phyloP scores from a whole-genome alignment of 2,113 vertebrate species.

The Hydropotes inermis region DNA sequence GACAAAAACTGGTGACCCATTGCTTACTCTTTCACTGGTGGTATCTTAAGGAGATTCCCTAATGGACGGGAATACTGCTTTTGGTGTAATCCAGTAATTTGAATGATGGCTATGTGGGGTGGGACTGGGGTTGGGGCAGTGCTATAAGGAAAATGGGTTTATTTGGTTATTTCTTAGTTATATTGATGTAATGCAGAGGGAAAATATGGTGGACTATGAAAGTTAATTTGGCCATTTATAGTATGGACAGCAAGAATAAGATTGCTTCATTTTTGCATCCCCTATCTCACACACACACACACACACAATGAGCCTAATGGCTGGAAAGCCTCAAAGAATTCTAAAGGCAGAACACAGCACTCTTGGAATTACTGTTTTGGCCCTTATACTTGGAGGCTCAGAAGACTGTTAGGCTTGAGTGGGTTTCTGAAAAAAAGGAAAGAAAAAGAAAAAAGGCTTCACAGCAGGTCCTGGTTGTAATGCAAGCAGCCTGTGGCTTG shows the following conservation, averaged over 20 bases:
- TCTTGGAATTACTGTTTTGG: background rate
- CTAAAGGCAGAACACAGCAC: background rate
- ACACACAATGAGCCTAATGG: background rate
- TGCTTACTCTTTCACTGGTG: background rate
- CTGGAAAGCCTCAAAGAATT: background rate
- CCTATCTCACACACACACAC: background rate
- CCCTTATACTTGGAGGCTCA: background rate
- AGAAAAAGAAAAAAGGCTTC: background rate
- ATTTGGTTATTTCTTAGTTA: background rate
- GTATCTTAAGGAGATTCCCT: background rate
- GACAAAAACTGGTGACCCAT: background rate
- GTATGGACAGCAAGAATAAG: background rate
- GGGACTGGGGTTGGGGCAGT: background rate
- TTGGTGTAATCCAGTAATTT: background rate
- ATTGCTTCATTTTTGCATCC: background rate
- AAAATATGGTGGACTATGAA: background rate
- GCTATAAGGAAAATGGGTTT: background rate
- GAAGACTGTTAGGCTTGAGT: background rate
- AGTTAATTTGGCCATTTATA: background rate
- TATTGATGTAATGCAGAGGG: background rate
- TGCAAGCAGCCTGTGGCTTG: background rate
- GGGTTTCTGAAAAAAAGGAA: background rate
- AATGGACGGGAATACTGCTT: background rate
- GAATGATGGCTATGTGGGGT: background rate
- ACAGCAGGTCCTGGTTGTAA: background rate